Evolutionary conservation across 2,797 vertebrate species (phyloP).

Genomic region (Clarias platycephalus): DNA sequence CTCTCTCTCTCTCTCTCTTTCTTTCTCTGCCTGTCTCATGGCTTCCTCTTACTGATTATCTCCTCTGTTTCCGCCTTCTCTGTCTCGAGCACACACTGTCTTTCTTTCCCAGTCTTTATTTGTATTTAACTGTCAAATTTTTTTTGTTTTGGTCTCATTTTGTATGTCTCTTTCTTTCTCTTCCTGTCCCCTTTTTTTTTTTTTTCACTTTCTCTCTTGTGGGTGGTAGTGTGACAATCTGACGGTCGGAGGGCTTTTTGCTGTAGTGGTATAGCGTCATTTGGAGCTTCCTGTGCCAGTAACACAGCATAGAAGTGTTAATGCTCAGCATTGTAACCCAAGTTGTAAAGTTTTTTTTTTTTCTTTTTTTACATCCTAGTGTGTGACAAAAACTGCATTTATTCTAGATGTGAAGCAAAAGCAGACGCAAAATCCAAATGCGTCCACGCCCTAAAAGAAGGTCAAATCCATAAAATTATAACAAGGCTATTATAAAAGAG

Average conservation of each 20-base stretch:
- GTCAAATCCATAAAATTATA: too few species aligned
- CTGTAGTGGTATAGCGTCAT: conserved; percentile 41
- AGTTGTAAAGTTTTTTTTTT: neutral
- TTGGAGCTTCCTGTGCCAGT: conserved; percentile 48
- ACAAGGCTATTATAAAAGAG: neutral
- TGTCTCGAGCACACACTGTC: neutral
- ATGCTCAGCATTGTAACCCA: conserved; percentile 2
- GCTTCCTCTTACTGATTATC: conserved; percentile 18
- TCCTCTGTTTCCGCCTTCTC: conserved; percentile 8
- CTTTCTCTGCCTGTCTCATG: conserved; percentile 1
- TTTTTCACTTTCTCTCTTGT: conserved; percentile 21
- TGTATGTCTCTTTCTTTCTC: conserved; percentile 2
- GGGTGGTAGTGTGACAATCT: conserved; percentile 37
- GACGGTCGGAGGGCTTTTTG: conserved; percentile 33
- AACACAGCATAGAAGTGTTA: conserved; percentile 26
- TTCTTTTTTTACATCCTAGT: neutral
- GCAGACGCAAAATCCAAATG: neutral
- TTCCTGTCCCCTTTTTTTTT: neutral
- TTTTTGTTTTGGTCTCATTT: conserved; percentile 34
- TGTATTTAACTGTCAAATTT: neutral
- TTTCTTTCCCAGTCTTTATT: conserved; percentile 27
- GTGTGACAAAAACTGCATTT: neutral
- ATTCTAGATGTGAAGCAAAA: neutral
- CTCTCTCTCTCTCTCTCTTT: neutral
- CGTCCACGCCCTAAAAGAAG: neutral